These are phyloP conservation scores for Solenopsis fugax DNA, from an alignment of 1,140 invertebrate species.

Conservation along the genomic window DNA sequence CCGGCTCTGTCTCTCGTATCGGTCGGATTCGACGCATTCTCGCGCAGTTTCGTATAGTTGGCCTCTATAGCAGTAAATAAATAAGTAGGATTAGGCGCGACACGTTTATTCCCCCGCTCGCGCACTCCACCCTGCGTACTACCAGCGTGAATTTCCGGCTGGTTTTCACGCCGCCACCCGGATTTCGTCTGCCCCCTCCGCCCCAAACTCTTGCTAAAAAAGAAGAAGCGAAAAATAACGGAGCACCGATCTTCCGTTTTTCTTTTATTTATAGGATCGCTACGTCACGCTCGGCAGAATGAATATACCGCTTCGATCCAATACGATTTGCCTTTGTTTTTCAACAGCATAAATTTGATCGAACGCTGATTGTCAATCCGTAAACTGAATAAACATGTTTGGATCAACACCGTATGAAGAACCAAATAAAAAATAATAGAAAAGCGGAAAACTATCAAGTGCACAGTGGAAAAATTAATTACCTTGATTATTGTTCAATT, in stretches of 20 bases:
- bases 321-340: conserved; percentile 43
- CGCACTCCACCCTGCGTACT: conserved; percentile 39
- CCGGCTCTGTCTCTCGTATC: conserved; percentile 59
- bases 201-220: conserved; percentile 8
- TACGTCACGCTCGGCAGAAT: conserved; percentile 32
- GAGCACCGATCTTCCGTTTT: conserved; percentile 40
- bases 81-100: conserved; percentile 80
- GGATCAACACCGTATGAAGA: background rate
- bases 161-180: conserved; percentile 56
- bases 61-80: conserved; percentile 75
- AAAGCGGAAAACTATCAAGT: background rate
- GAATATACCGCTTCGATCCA: conserved; percentile 30
- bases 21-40: conserved; percentile 61
- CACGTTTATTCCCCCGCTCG: conserved; percentile 66
- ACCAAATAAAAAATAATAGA: background rate
- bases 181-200: conserved; percentile 45
- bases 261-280: conserved; percentile 50
- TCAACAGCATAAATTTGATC: conserved; percentile 42
- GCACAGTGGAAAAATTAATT: background rate
- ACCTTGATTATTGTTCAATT: background rate
- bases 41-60: conserved; percentile 62
- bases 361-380: conserved; percentile 16
- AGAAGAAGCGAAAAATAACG: conserved; percentile 45
- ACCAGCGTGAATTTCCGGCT: conserved; percentile 57
- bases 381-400: conserved; percentile 11